phyloP scores from a whole-genome alignment of 1,140 invertebrate genomes.

The Nebria ingens region DNA sequence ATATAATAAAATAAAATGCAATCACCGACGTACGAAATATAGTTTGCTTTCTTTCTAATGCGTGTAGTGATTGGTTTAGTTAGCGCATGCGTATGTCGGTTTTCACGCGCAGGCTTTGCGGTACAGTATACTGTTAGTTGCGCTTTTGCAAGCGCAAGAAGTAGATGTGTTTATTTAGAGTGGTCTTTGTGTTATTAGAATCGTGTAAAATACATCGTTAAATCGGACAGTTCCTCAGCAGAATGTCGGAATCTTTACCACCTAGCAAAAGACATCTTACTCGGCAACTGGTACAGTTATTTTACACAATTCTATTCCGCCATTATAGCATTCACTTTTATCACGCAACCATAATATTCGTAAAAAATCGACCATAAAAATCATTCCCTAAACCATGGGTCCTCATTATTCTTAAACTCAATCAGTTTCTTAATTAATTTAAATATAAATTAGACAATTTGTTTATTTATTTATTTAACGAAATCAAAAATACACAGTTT shows the following conservation, averaged over 20 bases:
- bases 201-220: too few species aligned
- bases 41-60: background rate
- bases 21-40: background rate
- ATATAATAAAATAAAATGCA: background rate
- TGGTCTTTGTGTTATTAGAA: conserved; percentile 14
- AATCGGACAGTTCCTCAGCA: too few species aligned
- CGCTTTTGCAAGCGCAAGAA: conserved; percentile 22
- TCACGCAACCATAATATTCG: background rate
- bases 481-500: too few species aligned
- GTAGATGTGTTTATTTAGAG: conserved; percentile 19
- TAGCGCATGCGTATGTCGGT: background rate
- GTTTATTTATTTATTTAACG: too few species aligned
- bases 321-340: background rate
- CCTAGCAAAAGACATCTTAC: conserved; percentile 15
- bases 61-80: background rate
- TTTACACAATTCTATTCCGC: conserved; percentile 17
- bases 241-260: conserved; percentile 21
- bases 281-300: conserved; percentile 20
- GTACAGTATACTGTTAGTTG: conserved; percentile 22
- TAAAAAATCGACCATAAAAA: too few species aligned
- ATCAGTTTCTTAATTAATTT: too few species aligned
- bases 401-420: too few species aligned
- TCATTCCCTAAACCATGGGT: too few species aligned
- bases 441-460: too few species aligned
- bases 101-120: background rate